Evolutionary conservation across 2,113 vertebrate species (phyloP).

Genomic region (Oreochromis spilurus): DNA sequence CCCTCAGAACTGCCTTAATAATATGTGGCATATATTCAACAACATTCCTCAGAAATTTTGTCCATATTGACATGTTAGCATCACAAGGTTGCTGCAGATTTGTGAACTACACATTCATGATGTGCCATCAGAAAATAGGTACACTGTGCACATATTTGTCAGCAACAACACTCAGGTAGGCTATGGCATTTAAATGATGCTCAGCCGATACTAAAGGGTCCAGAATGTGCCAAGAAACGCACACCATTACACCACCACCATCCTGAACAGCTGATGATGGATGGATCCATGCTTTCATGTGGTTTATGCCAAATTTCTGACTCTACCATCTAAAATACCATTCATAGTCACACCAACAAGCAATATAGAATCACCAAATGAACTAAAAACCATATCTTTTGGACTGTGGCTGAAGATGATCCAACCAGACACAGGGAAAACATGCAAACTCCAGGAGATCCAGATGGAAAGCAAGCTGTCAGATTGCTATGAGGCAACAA

Average conservation of each 20-base stretch:
- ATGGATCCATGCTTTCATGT: neutral
- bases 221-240: neutral
- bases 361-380: too few species aligned
- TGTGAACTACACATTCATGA: neutral
- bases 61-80: neutral
- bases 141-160: neutral
- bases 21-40: neutral
- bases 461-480: too few species aligned
- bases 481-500: neutral
- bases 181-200: neutral
- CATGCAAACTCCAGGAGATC: too few species aligned
- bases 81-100: neutral
- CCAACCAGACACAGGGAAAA: too few species aligned
- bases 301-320: neutral
- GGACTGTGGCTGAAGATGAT: too few species aligned
- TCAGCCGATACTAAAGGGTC: neutral
- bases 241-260: neutral
- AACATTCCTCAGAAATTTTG: neutral
- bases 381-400: neutral
- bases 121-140: neutral
- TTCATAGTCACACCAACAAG: too few species aligned
- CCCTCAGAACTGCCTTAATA: neutral
- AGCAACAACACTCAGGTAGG: neutral
- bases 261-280: neutral
- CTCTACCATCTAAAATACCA: neutral